Conservation (phyloP, 2,888 invertebrate genomes). For the Blastobasis lacticolella region DNA sequence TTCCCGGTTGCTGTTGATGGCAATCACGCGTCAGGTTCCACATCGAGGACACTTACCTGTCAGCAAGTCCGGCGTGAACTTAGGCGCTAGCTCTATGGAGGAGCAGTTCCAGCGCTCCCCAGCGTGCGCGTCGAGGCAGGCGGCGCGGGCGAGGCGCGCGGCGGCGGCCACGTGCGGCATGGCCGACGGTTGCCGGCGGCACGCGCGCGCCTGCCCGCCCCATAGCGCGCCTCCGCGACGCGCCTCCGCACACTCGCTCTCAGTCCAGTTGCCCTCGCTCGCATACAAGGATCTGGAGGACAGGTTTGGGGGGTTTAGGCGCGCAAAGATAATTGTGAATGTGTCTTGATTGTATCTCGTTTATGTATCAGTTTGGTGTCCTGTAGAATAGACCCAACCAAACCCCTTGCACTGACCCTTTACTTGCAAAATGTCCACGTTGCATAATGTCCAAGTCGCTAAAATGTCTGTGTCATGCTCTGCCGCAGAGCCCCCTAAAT, state of each 20-base stretch:
- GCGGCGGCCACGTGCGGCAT: conserved; percentile 87
- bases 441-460: too few relatives aligned
- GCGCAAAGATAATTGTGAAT: too few relatives aligned
- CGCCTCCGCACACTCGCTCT: conserved; percentile 51
- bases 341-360: too few relatives aligned
- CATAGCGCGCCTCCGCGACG: conserved; percentile 71
- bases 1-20: too few relatives aligned
- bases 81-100: conserved; percentile 80
- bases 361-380: too few relatives aligned
- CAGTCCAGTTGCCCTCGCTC: conserved; percentile 66
- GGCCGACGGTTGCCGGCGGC: conserved; percentile 77
- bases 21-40: too few relatives aligned
- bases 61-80: conserved; percentile 82
- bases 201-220: conserved; percentile 77
- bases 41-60: conserved; percentile 71
- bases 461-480: too few relatives aligned
- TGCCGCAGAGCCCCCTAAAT: too few relatives aligned
- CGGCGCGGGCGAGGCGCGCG: conserved; percentile 77
- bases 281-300: conserved; percentile 50
- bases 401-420: too few relatives aligned
- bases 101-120: conserved; percentile 90
- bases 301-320: background rate
- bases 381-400: too few relatives aligned
- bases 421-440: too few relatives aligned
- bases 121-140: conserved; percentile 81